Evolutionary conservation across 2,797 vertebrate species (phyloP).

Genomic region (Euphonia xanthogaster): DNA sequence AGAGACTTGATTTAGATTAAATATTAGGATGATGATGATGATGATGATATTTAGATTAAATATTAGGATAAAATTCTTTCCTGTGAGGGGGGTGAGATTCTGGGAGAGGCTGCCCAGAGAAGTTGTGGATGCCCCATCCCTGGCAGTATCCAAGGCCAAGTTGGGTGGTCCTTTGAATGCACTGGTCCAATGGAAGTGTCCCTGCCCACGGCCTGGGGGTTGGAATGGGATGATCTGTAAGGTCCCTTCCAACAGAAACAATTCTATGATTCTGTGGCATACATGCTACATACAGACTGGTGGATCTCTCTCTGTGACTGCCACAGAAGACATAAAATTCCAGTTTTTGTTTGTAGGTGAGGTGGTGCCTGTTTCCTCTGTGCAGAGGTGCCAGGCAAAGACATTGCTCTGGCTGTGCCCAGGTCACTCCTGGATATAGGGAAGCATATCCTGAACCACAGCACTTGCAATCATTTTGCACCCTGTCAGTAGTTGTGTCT

Average conservation of each 20-base stretch:
- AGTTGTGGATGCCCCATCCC: neutral
- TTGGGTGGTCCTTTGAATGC: neutral
- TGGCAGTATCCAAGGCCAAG: neutral
- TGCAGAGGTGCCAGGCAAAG: neutral
- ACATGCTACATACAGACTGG: neutral
- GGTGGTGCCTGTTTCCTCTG: neutral
- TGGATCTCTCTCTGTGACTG: neutral
- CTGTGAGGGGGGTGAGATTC: neutral
- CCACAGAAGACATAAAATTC: neutral
- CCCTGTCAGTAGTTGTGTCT: neutral
- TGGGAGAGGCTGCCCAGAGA: neutral
- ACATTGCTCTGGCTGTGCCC: fast-evolving
- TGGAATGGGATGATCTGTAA: neutral
- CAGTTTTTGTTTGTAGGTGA: neutral
- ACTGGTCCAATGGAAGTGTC: neutral
- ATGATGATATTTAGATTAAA: neutral
- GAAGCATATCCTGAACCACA: neutral
- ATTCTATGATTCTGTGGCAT: neutral
- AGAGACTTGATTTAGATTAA: neutral
- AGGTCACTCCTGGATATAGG: fast-evolving
- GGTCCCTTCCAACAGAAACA: neutral
- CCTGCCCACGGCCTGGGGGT: neutral
- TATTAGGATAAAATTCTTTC: neutral
- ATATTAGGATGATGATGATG: neutral
- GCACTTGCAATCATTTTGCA: neutral